phyloP scores from a whole-genome alignment of 1,140 invertebrate genomes.

The Galleria mellonella region DNA sequence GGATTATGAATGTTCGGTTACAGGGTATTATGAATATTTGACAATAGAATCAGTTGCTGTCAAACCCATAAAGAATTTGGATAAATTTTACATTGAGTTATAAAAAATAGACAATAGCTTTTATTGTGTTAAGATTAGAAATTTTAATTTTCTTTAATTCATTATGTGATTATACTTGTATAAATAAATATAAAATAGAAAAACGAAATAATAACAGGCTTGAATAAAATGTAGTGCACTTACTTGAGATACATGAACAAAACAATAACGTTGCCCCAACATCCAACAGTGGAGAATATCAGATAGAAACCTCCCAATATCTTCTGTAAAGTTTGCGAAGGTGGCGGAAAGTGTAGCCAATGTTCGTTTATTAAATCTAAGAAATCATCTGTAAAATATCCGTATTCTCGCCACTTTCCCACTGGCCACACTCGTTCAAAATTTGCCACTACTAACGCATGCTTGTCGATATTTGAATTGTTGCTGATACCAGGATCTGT shows the following conservation, averaged over 20 bases:
- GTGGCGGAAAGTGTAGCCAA: constrained; percentile 79
- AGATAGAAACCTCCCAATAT: constrained; percentile 76
- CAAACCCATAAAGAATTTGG: no score
- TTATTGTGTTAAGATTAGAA: no score
- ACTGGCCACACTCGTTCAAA: constrained; percentile 71
- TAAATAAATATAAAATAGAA: no score
- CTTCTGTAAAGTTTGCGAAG: constrained; percentile 70
- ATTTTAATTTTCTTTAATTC: no score
- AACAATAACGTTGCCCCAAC: constrained; percentile 79
- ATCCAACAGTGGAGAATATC: constrained; percentile 76
- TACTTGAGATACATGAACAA: constrained; percentile 80
- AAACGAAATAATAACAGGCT: no score
- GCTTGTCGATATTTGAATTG: constrained; percentile 17
- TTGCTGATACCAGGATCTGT: constrained; percentile 18
- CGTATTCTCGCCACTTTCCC: constrained; percentile 63
- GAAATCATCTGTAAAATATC: constrained; percentile 75
- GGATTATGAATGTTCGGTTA: no score
- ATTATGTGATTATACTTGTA: no score
- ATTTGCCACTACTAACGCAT: constrained; percentile 26
- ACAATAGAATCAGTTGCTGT: no score
- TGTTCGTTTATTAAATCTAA: constrained; percentile 78
- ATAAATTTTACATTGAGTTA: no score
- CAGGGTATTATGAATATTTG: no score
- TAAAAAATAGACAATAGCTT: no score
- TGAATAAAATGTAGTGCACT: no score